A percentile compares a stretch with the other conserved stretches of the same genome.
These are phyloP conservation scores for Syndactyla subalaris DNA, from an alignment of 2,797 vertebrate species.

Conservation along the genomic window DNA sequence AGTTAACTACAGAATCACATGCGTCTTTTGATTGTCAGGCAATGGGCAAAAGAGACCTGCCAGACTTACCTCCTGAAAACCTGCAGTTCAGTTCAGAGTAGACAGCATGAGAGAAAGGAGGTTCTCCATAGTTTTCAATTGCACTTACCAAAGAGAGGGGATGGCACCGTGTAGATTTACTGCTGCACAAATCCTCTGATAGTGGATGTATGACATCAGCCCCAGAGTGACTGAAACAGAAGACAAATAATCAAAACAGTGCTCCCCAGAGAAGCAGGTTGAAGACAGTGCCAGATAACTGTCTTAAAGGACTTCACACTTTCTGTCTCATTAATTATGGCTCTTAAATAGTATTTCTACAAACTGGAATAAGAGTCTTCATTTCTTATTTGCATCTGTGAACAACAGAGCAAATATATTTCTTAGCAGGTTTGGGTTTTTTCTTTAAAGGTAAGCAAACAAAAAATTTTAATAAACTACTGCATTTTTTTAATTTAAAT, in stretches of 20 bases:
- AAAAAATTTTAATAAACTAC: background rate
- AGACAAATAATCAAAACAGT: slow-evolving; percentile 18
- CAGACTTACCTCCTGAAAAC: background rate
- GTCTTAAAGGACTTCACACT: background rate
- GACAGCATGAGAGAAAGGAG: background rate
- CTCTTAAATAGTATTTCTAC: background rate
- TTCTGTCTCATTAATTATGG: background rate
- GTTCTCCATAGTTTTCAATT: background rate
- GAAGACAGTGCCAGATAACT: background rate
- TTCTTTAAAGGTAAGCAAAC: background rate
- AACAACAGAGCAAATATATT: background rate
- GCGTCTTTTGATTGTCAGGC: background rate
- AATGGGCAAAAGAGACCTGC: background rate
- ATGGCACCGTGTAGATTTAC: background rate
- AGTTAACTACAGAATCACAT: background rate
- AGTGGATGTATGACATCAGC: background rate
- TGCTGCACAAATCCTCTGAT: background rate
- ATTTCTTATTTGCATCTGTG: background rate
- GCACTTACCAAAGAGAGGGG: background rate
- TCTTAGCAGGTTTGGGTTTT: background rate
- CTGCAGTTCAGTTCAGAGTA: background rate
- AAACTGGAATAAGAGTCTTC: background rate
- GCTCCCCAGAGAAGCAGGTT: background rate
- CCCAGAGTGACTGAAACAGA: slow-evolving; percentile 10
- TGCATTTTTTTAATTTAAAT: background rate